phyloP scores from a whole-genome alignment of 2,888 invertebrate species.

The Orthonychiurus folsomi region DNA sequence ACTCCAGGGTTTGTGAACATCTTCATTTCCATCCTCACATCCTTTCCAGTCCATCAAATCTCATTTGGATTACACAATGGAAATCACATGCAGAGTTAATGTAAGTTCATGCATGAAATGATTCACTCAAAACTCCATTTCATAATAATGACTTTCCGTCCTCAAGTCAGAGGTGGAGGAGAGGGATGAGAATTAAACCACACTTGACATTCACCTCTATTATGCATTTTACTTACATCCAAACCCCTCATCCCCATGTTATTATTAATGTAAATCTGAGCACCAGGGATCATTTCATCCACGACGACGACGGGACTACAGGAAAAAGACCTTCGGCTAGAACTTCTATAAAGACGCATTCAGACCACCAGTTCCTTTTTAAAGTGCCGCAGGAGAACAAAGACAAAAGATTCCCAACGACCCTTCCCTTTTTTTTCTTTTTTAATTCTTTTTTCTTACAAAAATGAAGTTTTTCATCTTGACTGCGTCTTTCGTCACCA shows the following conservation, averaged over 20 bases:
- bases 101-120: background rate
- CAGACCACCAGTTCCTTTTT: no score
- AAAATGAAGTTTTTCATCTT: slow-evolving; percentile 1
- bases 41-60: background rate
- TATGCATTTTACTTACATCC: background rate
- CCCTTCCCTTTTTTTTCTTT: no score
- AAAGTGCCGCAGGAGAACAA: no score
- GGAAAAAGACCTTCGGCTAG: background rate
- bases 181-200: background rate
- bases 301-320: no score
- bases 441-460: background rate
- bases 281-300: background rate
- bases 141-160: background rate
- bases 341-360: no score
- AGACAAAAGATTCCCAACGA: no score
- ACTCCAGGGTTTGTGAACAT: no score
- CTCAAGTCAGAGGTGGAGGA: no score
- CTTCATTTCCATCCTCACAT: background rate
- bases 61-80: background rate
- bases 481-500: background rate
- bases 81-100: background rate
- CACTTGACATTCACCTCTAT: slow-evolving; percentile 1
- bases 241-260: background rate
- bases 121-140: background rate
- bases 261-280: background rate